Evolutionary conservation across 2,797 vertebrate species (phyloP).

Genomic region (Enteromius paludinosus): DNA sequence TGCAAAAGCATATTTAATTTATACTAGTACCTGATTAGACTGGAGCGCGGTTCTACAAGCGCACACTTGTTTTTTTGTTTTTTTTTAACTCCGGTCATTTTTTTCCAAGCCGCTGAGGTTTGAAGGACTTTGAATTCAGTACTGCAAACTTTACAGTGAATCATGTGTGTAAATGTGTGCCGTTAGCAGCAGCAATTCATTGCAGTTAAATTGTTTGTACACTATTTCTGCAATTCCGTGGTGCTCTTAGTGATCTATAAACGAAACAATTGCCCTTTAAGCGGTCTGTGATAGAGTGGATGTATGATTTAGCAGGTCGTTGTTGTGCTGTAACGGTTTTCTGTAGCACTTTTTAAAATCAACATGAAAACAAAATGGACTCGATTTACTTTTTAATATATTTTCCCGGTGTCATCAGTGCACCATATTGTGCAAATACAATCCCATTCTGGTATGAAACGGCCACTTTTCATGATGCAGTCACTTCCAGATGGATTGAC

Average conservation of each 20-base stretch:
- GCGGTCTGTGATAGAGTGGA: not conserved
- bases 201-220: not conserved
- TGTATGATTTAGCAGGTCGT: not conserved
- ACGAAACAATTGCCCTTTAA: not conserved
- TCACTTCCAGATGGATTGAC: not conserved
- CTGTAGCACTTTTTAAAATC: slow-evolving; percentile 16
- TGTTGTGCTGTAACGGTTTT: not conserved
- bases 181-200: not conserved
- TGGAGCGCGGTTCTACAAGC: slow-evolving; percentile 26
- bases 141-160: not conserved
- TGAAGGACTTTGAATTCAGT: not conserved
- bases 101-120: not conserved
- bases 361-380: not conserved
- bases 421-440: not conserved
- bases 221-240: not conserved
- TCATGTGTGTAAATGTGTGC: not conserved
- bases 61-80: not conserved
- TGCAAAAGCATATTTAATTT: slow-evolving; percentile 48
- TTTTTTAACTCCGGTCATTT: slow-evolving; percentile 29
- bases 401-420: not conserved
- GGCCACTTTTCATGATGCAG: not conserved
- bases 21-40: slow-evolving; percentile 37
- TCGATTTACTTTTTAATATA: slow-evolving; percentile 52
- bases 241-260: not conserved
- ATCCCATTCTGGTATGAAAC: not conserved